Conservation (phyloP, 2,797 vertebrate genomes). For the Lophius americanus region DNA sequence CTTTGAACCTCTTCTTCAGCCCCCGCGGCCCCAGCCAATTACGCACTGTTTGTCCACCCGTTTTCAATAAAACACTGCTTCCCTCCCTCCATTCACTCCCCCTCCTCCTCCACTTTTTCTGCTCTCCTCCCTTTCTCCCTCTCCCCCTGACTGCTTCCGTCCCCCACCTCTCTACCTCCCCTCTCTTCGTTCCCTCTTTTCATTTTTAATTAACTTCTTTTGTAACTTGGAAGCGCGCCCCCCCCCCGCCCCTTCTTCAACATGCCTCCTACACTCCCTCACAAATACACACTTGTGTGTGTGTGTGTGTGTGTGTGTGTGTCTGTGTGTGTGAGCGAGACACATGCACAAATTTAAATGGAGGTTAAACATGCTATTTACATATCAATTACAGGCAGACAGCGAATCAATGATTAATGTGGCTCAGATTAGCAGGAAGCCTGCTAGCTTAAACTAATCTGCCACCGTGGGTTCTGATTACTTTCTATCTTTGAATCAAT, state of each 20-base stretch:
- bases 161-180: constrained; percentile 57
- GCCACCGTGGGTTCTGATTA: constrained; percentile 45
- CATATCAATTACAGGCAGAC: constrained; percentile 78
- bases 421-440: constrained; percentile 56
- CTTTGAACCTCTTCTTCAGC: constrained; percentile 75
- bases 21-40: constrained; percentile 78
- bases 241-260: constrained; percentile 28
- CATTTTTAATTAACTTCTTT: constrained; percentile 83
- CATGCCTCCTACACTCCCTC: constrained; percentile 63
- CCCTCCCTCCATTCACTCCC: constrained; percentile 34
- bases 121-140: constrained; percentile 4
- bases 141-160: constrained; percentile 46
- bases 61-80: constrained; percentile 78
- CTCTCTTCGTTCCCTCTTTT: constrained; percentile 61
- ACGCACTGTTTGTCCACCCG: constrained; percentile 81
- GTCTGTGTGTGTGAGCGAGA: too few relatives aligned
- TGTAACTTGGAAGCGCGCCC: constrained; percentile 71
- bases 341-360: constrained; percentile 59
- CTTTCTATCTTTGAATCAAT: constrained; percentile 30
- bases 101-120: constrained; percentile 6
- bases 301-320: too few relatives aligned
- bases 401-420: constrained; percentile 75
- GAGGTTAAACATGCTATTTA: constrained; percentile 80
- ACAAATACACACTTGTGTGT: constrained; percentile 32
- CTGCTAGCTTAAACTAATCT: constrained; percentile 50